phyloP scores from a whole-genome alignment of 2,888 invertebrate genomes.

The Tipula lateralis region DNA sequence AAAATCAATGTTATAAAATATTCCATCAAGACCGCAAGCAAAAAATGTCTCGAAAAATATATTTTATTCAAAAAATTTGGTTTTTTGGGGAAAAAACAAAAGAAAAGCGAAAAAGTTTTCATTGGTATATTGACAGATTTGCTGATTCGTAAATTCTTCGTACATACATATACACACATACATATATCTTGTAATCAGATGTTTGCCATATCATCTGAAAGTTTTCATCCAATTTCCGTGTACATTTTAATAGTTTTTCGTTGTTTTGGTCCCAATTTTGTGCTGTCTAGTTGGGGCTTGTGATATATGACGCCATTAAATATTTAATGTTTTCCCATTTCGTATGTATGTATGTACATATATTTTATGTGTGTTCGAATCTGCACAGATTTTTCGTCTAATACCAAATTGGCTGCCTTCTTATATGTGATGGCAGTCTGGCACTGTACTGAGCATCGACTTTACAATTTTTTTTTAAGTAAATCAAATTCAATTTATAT shows the following conservation, averaged over 20 bases:
- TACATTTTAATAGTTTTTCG: background rate
- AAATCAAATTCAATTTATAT: background rate
- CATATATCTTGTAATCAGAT: background rate
- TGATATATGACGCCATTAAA: background rate
- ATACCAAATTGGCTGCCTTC: no score
- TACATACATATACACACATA: background rate
- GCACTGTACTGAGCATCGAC: no score
- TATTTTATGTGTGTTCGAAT: slow-evolving; percentile 12
- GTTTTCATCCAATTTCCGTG: background rate
- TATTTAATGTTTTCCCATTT: background rate
- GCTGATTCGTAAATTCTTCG: background rate
- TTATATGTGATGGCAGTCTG: no score
- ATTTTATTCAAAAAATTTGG: background rate
- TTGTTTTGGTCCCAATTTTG: background rate
- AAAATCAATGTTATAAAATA: background rate
- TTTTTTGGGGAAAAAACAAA: background rate
- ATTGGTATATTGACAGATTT: background rate
- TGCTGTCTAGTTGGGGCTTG: background rate
- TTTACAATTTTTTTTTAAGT: background rate
- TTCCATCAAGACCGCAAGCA: background rate
- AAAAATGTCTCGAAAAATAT: background rate
- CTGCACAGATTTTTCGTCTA: background rate
- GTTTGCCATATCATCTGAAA: background rate
- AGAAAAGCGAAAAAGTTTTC: background rate
- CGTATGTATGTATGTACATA: no score